These are phyloP conservation scores for Gallinago undulata DNA, from an alignment of 2,113 vertebrate species.

Conservation along the genomic window DNA sequence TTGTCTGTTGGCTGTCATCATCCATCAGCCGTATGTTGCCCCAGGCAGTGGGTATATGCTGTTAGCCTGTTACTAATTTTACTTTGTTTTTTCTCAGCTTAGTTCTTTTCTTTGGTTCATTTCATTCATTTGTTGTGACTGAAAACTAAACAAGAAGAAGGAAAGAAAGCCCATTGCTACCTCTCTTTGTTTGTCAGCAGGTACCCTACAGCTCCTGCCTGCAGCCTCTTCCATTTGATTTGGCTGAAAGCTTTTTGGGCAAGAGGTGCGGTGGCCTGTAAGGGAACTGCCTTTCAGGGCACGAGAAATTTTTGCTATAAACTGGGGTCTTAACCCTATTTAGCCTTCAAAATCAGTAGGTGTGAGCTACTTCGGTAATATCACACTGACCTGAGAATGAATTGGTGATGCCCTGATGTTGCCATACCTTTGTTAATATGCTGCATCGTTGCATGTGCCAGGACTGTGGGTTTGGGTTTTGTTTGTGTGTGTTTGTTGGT, in stretches of 20 bases:
- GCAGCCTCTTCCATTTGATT: neutral
- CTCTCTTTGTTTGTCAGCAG: slow-evolving; percentile 23
- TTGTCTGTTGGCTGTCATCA: slow-evolving; percentile 78
- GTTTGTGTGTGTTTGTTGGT: no score
- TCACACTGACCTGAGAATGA: neutral
- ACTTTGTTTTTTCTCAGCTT: slow-evolving; percentile 68
- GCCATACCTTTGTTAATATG: no score
- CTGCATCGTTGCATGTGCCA: fast-evolving
- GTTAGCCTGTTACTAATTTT: slow-evolving; percentile 76
- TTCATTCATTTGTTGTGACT: slow-evolving; percentile 72
- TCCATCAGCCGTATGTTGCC: slow-evolving; percentile 73
- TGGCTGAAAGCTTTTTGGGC: neutral
- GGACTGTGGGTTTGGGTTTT: neutral
- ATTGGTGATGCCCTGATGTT: neutral
- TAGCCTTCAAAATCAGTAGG: neutral
- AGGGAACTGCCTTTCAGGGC: neutral
- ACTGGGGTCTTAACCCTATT: neutral
- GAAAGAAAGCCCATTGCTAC: neutral
- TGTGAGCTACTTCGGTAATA: neutral
- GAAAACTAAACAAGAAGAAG: slow-evolving; percentile 27
- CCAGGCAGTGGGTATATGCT: slow-evolving; percentile 71
- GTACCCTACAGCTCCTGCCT: slow-evolving; percentile 25
- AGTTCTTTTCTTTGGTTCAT: slow-evolving; percentile 62
- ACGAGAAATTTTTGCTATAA: neutral
- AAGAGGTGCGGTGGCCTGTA: neutral